Percentiles rank a stretch among this genome's conserved stretches.
phyloP scores from a whole-genome alignment of 1,140 invertebrate genomes.

The Trachelipus rathkii region DNA sequence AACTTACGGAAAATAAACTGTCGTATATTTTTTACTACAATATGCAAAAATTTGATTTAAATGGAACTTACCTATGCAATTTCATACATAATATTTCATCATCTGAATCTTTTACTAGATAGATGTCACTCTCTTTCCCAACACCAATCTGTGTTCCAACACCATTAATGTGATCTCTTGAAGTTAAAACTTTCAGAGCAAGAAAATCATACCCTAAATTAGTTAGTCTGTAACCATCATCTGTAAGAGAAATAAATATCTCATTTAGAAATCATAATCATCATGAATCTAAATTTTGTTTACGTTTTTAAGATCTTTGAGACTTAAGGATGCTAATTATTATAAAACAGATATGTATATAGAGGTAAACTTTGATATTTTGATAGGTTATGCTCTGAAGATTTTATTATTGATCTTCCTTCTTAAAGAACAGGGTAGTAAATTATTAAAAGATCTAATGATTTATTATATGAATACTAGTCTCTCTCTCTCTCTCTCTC shows the following conservation, averaged over 20 bases:
- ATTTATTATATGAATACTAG: too few relatives aligned
- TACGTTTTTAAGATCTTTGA: neutral
- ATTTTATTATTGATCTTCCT: too few relatives aligned
- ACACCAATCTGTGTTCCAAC: constrained; percentile 99
- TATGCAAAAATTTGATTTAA: constrained; percentile 43
- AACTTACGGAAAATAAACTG: too few relatives aligned
- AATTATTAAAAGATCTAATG: too few relatives aligned
- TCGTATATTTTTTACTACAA: too few relatives aligned
- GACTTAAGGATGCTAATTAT: neutral
- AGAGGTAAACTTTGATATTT: too few relatives aligned
- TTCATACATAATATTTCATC: constrained; percentile 71
- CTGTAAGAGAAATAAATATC: constrained; percentile 18
- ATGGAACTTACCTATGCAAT: constrained; percentile 65
- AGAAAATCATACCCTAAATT: constrained; percentile 96
- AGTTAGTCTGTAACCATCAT: constrained; percentile 93
- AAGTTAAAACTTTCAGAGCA: constrained; percentile 80
- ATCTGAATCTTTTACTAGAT: constrained; percentile 46
- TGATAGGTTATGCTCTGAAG: too few relatives aligned
- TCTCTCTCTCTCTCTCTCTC: too few relatives aligned
- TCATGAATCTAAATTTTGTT: neutral
- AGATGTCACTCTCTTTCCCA: constrained; percentile 56
- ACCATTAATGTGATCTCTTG: constrained; percentile 70
- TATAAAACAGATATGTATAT: neutral
- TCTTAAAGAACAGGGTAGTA: too few relatives aligned
- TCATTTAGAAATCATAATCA: constrained; percentile 55